Evolutionary conservation across 2,113 vertebrate genomes (phyloP).

Genomic region (Trogon melanurus): DNA sequence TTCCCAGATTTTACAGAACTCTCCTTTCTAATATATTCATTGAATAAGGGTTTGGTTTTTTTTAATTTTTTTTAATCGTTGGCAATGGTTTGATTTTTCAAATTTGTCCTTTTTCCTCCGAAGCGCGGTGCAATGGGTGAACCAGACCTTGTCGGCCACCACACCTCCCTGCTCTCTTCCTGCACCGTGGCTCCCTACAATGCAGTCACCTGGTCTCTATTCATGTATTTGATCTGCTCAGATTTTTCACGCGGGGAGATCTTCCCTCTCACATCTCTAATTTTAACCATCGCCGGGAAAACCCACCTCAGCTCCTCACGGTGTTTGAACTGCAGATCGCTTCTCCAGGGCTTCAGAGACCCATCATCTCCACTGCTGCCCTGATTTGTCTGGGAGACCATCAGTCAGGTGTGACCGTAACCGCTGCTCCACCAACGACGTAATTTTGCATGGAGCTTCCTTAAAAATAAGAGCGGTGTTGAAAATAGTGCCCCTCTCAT

Average conservation of each 20-base stretch:
- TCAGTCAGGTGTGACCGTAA: background rate
- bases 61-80: background rate
- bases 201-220: background rate
- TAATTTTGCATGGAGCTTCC: background rate
- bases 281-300: background rate
- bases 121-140: rapidly evolving
- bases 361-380: background rate
- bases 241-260: background rate
- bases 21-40: background rate
- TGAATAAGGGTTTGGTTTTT: background rate
- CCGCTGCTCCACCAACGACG: background rate
- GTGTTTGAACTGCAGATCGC: background rate
- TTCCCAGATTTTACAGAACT: background rate
- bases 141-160: background rate
- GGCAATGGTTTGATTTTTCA: background rate
- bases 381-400: background rate
- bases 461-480: background rate
- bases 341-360: background rate
- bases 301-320: background rate
- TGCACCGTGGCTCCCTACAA: background rate
- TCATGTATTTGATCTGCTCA: background rate
- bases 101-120: background rate
- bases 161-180: background rate
- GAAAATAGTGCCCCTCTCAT: background rate
- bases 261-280: background rate